Conservation (phyloP, 1,140 invertebrate species). For the Ceratitis capitata region DNA sequence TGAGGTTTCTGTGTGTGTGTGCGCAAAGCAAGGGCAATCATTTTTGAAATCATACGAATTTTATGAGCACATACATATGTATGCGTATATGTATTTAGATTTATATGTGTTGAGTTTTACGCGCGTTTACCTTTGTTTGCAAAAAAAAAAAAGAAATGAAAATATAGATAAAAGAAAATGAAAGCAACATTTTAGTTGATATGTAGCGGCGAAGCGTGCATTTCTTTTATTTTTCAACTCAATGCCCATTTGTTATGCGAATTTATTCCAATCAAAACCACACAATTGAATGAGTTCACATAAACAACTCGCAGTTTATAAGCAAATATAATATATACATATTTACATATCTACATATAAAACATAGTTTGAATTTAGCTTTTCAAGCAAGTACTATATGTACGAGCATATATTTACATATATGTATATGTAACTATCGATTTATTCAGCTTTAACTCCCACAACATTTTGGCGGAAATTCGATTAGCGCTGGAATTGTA, state of each 20-base stretch:
- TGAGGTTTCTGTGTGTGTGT: too few relatives aligned
- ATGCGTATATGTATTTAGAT: background rate
- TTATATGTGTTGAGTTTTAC: background rate
- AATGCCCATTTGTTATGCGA: background rate
- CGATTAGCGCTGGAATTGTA: too few relatives aligned
- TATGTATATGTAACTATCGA: too few relatives aligned
- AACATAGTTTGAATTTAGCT: too few relatives aligned
- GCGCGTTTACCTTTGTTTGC: background rate
- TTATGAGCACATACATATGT: background rate
- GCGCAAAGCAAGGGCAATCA: too few relatives aligned
- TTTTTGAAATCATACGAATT: background rate
- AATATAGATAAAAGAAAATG: too few relatives aligned
- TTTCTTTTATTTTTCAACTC: background rate
- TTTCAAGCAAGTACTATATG: too few relatives aligned
- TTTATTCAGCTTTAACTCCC: too few relatives aligned
- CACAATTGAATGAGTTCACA: background rate
- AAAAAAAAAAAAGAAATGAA: background rate
- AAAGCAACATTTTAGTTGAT: too few relatives aligned
- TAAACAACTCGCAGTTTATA: background rate
- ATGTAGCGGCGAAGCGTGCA: too few relatives aligned
- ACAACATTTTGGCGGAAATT: too few relatives aligned
- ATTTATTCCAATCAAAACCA: background rate
- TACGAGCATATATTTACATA: too few relatives aligned
- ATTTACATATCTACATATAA: background rate
- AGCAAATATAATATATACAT: background rate